A percentile compares a stretch with the other conserved stretches of the same genome.
phyloP scores from a whole-genome alignment of 2,888 invertebrate species.

The Hofmannophila pseudospretella region DNA sequence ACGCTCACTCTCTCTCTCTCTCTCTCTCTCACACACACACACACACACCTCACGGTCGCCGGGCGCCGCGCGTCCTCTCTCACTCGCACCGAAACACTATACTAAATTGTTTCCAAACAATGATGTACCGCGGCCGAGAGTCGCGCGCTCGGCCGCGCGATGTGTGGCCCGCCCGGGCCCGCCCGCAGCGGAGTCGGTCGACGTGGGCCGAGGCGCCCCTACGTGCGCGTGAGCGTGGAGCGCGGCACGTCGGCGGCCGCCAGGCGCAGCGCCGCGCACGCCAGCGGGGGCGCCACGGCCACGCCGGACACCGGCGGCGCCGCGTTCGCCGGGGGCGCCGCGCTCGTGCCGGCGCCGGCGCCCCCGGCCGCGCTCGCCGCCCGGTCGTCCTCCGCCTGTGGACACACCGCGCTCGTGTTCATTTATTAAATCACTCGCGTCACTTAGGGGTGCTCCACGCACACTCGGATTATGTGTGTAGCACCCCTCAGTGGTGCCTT shows the following conservation, averaged over 20 bases:
- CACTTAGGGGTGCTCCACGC: too few species aligned
- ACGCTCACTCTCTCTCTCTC: too few species aligned
- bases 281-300: slow-evolving; percentile 30
- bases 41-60: too few species aligned
- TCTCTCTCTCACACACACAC: background rate
- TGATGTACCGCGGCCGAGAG: background rate
- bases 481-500: background rate
- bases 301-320: slow-evolving; percentile 32
- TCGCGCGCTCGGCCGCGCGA: background rate
- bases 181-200: background rate
- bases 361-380: slow-evolving; percentile 30
- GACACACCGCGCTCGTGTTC: background rate
- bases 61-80: background rate
- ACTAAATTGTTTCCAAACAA: too few species aligned
- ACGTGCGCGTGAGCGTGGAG: slow-evolving; percentile 27
- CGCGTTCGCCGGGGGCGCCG: slow-evolving; percentile 74
- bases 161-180: background rate
- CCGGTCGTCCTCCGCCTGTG: background rate
- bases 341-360: slow-evolving; percentile 21
- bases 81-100: background rate
- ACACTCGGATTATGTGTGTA: background rate
- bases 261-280: slow-evolving; percentile 53
- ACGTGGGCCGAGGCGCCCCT: slow-evolving; percentile 8
- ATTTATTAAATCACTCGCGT: too few species aligned
- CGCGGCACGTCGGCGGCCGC: slow-evolving; percentile 34